These are phyloP conservation scores for Drosophila kanapiae DNA, from an alignment of 1,140 invertebrate genomes.

Conservation along the genomic window DNA sequence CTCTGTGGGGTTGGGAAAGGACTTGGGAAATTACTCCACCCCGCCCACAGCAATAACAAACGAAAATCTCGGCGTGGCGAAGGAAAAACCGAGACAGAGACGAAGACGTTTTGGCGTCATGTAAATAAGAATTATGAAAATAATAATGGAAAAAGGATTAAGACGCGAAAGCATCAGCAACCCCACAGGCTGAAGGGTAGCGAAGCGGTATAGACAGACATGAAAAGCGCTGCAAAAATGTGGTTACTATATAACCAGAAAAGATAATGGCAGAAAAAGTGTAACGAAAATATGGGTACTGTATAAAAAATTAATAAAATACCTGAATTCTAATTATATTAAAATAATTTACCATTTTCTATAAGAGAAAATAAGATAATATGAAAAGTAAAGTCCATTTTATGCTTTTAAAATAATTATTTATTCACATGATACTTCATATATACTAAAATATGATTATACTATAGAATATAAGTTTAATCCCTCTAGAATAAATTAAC, in stretches of 20 bases:
- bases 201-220: slow-evolving; percentile 49
- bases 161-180: slow-evolving; percentile 62
- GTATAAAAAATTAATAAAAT: background rate
- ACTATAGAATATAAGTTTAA: too few species aligned
- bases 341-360: too few species aligned
- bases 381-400: too few species aligned
- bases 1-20: background rate
- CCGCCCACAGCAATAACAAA: slow-evolving; percentile 62
- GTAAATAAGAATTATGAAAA: slow-evolving; percentile 85
- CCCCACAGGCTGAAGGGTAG: slow-evolving; percentile 1
- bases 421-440: too few species aligned
- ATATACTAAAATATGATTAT: too few species aligned
- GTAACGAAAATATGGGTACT: background rate
- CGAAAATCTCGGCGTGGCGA: slow-evolving; percentile 58
- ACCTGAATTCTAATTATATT: background rate
- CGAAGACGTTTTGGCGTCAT: slow-evolving; percentile 75
- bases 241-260: slow-evolving; percentile 39
- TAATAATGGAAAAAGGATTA: slow-evolving; percentile 85
- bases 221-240: slow-evolving; percentile 65
- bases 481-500: too few species aligned
- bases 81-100: slow-evolving; percentile 25
- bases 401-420: too few species aligned
- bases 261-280: background rate
- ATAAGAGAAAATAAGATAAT: background rate
- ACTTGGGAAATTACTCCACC: slow-evolving; percentile 20